Conservation (phyloP, 2,888 invertebrate genomes). For the Tetheella fluctuosa region DNA sequence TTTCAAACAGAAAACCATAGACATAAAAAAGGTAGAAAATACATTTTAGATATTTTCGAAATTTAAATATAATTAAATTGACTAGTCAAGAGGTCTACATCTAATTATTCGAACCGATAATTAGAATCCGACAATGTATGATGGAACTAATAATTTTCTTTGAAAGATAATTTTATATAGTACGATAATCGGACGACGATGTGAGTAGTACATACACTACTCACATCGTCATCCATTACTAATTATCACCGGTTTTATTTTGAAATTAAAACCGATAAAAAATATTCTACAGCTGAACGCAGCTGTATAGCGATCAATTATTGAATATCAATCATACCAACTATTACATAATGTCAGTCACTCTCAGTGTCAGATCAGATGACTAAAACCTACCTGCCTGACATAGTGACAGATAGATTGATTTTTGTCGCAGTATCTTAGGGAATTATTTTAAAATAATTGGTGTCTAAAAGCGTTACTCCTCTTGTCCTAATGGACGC, state of each 20-base stretch:
- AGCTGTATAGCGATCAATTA: neutral
- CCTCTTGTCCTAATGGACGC: constrained; percentile 35
- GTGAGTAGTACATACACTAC: too few species aligned
- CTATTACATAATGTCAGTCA: neutral
- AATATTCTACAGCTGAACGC: neutral
- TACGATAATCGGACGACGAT: too few species aligned
- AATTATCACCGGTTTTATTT: neutral
- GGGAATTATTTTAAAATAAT: constrained; percentile 25
- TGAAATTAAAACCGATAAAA: neutral
- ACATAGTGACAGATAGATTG: constrained; percentile 22
- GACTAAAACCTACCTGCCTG: constrained; percentile 34
- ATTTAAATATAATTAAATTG: neutral
- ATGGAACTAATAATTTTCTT: too few species aligned
- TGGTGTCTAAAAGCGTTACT: constrained; percentile 13
- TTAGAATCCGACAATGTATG: too few species aligned
- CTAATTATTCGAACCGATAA: too few species aligned
- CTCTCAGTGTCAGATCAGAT: constrained; percentile 1
- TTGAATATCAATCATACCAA: neutral
- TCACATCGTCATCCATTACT: too few species aligned
- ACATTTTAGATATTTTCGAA: neutral
- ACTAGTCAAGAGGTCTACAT: neutral
- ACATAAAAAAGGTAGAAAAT: neutral
- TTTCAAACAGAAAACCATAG: neutral
- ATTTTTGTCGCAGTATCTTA: constrained; percentile 34
- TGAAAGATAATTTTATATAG: too few species aligned